Base-by-base conservation (phyloP, 1,140 invertebrate genomes). In the Leguminivora glycinivorella region DNA sequence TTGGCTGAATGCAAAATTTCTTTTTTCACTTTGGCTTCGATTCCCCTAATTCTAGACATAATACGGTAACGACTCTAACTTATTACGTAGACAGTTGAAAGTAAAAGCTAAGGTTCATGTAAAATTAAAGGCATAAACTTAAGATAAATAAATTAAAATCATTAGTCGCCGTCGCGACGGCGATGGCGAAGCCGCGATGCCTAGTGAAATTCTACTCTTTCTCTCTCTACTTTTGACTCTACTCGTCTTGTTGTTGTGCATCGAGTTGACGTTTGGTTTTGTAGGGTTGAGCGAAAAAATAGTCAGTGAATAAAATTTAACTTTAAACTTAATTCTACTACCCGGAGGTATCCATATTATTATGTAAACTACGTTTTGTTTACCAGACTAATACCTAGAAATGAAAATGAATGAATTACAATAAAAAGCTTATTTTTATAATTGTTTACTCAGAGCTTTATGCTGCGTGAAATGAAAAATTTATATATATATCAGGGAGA, bases 11-110 rank as follows among this genome's bases (percentile, higher is more conserved):
- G 80, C 52, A 81, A 70, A 19, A 73, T 68, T 71, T 82, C 80
- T 72, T 85, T 85, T 75, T 83, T 83, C 40, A 81, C 70, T 81
- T 80, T 85, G 63, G 75, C 72, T 75, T 84, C 85, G 70, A 89
- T 83, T 75, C 79, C 82, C 69, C 82, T 83, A 72, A 85, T 88
- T 81, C 84, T 87, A 74, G 88, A 88, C 86, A 89, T 89, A 70
- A 69, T 56, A 70, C 4, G 47, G 43, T 40, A 60, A 19, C 58
- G 7, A n/a, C 68, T 31, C 34, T 31, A 52, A 52, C 22, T 60
- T 63, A 69, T 52, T 25, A 68, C 26, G 67, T 26, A 68, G 31
- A 2, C 24, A 10, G 47, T 52, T 52, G 10, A 52, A 63, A 47
- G 9, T 26, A 68, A 56, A 40, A n/a, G 9, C 68, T 52, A 52